Evolutionary conservation across 1,140 invertebrate species (phyloP), one percentile per base, ranked within the genome.

Genomic region (Brachionus angularis): DNA sequence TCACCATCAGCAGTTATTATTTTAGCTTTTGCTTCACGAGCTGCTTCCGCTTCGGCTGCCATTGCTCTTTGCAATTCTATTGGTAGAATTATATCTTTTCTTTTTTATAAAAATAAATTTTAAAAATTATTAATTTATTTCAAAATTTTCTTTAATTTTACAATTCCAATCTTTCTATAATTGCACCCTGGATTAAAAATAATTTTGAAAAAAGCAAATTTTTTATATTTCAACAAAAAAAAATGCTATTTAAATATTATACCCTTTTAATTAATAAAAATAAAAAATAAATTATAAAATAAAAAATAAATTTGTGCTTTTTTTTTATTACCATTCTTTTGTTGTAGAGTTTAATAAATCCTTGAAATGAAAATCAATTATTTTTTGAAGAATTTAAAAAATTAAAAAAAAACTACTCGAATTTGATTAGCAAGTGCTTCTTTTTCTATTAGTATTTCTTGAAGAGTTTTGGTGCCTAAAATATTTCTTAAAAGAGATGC

Each of bases 21-120:
- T 75, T 80, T 80, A 34, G 79, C 79, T 50, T 74, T 72, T 7
- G 79, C 79, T 55, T 80, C 78, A 50, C 79, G 72, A 0, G 75
- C 33, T 5, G 78, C 77, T 72, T 80, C 79, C 1, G 79, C 79
- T 58, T 79, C 77, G 12, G 78, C 78, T 10, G 76, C 78, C 78
- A 80, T 79, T 14, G 77, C 76, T 72, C 76, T 75, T 49, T 78
- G 77, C 72, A 78, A 71, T 69, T 76, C 74, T 21, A 75, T 72
- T 3, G 77, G 77, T 3, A 78, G 49, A 39, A 75, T 71, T 1
- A 76, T 75, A 69, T 78, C 77, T 16, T 71, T 74, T 3, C 69
- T 71, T 53, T 23, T 36, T 0, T 29, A 69, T 12, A 33, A 34
- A 23, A 5, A 4, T 21, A 14, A 29, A n/a, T 5, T 33, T 34